Percentiles rank a stretch among this genome's conserved stretches.
Conservation (phyloP, 2,113 vertebrate species). For the Shinisaurus crocodilurus region DNA sequence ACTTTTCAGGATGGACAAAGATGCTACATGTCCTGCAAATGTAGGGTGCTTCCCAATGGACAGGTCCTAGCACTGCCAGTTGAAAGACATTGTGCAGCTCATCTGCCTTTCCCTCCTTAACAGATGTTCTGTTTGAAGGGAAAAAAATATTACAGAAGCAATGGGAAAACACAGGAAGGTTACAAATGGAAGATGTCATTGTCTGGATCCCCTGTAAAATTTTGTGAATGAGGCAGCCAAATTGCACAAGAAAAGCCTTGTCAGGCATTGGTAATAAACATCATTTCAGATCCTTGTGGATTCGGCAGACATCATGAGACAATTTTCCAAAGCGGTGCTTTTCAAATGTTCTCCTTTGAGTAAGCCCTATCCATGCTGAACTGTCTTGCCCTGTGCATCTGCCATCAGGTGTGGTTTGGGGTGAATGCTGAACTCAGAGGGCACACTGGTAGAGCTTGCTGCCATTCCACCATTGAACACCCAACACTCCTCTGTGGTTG, state of each 20-base stretch:
- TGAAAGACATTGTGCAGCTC: background rate
- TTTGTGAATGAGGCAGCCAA: too few relatives aligned
- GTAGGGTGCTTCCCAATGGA: too few relatives aligned
- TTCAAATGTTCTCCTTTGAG: background rate
- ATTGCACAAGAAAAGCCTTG: background rate
- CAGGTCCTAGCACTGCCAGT: background rate
- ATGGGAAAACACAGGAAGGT: too few relatives aligned
- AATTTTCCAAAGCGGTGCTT: background rate
- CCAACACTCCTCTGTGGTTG: background rate
- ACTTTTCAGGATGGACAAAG: background rate
- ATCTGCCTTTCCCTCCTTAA: background rate
- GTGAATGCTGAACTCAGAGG: background rate
- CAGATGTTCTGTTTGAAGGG: background rate
- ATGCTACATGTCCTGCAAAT: too few relatives aligned
- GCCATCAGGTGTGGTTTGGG: background rate
- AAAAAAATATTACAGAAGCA: too few relatives aligned
- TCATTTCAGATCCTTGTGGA: background rate
- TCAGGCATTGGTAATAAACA: constrained; percentile 12
- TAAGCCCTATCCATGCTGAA: background rate
- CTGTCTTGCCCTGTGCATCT: background rate
- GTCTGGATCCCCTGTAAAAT: too few relatives aligned
- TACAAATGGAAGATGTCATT: too few relatives aligned
- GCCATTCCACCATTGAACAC: background rate
- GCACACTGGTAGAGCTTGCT: background rate
- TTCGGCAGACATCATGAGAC: background rate